These are phyloP conservation scores for Cotesia vestalis DNA, from an alignment of 1,140 invertebrate genomes.

Conservation along the genomic window DNA sequence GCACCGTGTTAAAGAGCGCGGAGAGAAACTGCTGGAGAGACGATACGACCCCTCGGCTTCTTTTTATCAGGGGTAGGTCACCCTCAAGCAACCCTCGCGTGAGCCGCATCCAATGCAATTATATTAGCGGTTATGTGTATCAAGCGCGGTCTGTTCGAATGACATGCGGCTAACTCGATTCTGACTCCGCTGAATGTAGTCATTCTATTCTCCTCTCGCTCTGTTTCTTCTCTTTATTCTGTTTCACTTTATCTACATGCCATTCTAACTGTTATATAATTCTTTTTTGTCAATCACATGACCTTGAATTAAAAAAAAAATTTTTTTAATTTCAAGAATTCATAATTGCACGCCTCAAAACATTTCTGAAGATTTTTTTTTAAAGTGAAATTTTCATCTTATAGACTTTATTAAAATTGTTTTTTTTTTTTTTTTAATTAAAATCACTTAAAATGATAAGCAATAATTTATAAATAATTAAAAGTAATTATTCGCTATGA, in stretches of 20 bases:
- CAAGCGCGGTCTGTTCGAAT: slow-evolving; percentile 52
- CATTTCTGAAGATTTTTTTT: no score
- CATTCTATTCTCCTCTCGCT: not conserved
- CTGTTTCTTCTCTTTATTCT: slow-evolving; percentile 36
- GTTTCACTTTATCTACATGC: not conserved
- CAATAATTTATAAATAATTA: no score
- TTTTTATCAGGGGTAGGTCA: slow-evolving; percentile 35
- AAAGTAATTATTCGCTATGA: no score
- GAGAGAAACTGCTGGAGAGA: not conserved
- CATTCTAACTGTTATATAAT: not conserved
- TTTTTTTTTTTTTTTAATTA: no score
- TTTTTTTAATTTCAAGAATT: not conserved
- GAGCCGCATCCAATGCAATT: slow-evolving; percentile 58
- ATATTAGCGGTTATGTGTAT: slow-evolving; percentile 56
- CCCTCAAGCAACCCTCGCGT: slow-evolving; percentile 49
- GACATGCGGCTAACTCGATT: slow-evolving; percentile 43
- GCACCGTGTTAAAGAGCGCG: slow-evolving; percentile 13
- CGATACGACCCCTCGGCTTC: slow-evolving; percentile 16
- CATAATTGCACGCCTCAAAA: no score
- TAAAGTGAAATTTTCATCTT: no score
- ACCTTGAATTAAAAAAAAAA: not conserved
- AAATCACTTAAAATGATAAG: no score
- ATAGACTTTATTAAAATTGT: no score
- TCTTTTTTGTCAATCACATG: no score
- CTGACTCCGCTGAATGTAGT: not conserved